Evolutionary conservation across 2,113 vertebrate species (phyloP).

Genomic region (Helogale parvula): DNA sequence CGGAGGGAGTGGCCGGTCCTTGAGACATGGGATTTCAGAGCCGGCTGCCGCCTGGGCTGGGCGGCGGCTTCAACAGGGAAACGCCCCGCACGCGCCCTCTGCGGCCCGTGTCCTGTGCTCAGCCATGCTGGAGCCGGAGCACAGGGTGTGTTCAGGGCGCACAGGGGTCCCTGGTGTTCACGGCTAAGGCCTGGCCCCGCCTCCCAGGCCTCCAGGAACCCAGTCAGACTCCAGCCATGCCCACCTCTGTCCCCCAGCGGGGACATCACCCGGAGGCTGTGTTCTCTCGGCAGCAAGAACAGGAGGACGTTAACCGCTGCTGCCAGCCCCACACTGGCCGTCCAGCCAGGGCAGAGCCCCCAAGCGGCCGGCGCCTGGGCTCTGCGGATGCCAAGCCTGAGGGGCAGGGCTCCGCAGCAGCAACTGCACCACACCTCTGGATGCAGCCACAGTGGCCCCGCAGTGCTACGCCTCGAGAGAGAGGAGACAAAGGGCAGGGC

Average conservation of each 20-base stretch:
- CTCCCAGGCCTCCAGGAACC: neutral
- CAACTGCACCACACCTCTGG: too few species aligned
- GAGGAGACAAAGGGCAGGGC: neutral
- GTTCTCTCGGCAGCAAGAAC: too few species aligned
- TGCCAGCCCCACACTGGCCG: neutral
- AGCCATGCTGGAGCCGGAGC: neutral
- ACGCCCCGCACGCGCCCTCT: fast-evolving
- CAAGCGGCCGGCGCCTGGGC: fast-evolving
- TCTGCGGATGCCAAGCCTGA: neutral
- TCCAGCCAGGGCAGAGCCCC: too few species aligned
- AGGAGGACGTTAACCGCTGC: neutral
- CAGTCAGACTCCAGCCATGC: neutral
- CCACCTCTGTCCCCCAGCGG: neutral
- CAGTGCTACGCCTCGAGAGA: neutral
- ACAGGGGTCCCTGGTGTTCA: neutral
- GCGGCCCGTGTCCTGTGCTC: neutral
- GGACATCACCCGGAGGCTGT: neutral
- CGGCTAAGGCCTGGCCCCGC: neutral
- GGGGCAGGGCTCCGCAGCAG: neutral
- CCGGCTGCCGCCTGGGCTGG: fast-evolving
- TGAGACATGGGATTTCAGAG: neutral
- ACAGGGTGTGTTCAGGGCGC: neutral
- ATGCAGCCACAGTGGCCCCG: too few species aligned
- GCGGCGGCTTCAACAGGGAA: fast-evolving
- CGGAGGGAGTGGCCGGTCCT: fast-evolving